These are phyloP conservation scores for Corythaixoides concolor DNA, from an alignment of 2,113 vertebrate genomes.

Conservation along the genomic window DNA sequence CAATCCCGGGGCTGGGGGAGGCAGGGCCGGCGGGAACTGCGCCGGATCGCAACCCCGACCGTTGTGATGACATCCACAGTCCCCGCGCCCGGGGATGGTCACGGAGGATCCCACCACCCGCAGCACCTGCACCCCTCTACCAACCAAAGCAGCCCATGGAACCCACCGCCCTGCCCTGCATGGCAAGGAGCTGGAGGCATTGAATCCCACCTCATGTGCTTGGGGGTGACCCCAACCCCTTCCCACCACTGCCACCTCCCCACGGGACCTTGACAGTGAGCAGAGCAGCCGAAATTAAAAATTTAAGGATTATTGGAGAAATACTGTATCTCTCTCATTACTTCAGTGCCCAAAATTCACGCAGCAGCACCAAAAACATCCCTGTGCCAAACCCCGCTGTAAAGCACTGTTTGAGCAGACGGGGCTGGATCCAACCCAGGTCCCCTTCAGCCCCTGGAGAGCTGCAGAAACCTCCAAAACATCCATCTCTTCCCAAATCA, in stretches of 20 bases:
- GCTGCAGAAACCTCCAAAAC: background rate
- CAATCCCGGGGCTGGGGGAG: constrained; percentile 53
- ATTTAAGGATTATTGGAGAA: background rate
- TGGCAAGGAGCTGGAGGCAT: no score
- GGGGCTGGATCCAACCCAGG: background rate
- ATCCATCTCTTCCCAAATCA: accelerated
- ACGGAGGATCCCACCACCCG: accelerated
- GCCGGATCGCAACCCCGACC: background rate
- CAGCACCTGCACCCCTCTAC: background rate
- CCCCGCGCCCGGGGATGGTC: no score
- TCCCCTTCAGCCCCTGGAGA: background rate
- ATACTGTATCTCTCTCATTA: accelerated
- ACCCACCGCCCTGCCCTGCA: accelerated
- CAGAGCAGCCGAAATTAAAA: background rate
- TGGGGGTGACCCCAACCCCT: background rate
- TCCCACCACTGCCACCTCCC: background rate
- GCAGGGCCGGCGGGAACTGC: background rate
- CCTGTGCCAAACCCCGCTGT: background rate
- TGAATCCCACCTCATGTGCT: accelerated
- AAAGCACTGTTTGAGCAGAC: background rate
- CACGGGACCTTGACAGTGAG: accelerated
- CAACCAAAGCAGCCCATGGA: accelerated
- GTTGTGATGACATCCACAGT: background rate
- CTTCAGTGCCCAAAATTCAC: background rate
- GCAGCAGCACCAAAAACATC: background rate